Percentiles rank a stretch among this genome's conserved stretches.
Evolutionary conservation across 2,797 vertebrate species (phyloP).

Genomic region (Anableps anableps): DNA sequence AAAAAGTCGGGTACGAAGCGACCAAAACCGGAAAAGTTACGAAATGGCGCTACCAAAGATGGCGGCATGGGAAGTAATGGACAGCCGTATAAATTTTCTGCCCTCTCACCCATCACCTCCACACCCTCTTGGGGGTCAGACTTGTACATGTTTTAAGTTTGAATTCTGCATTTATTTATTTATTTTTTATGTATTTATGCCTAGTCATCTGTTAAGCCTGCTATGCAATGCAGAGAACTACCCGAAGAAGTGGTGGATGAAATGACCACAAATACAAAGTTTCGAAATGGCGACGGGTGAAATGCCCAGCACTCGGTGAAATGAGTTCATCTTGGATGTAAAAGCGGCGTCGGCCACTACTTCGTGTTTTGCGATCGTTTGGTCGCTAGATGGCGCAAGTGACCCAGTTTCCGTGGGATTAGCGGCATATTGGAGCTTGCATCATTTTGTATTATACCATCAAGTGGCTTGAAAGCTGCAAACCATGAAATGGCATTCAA

Average conservation of each 20-base stretch:
- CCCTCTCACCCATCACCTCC: neutral
- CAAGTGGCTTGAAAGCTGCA: conserved; percentile 25
- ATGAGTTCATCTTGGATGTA: conserved; percentile 53
- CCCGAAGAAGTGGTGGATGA: neutral
- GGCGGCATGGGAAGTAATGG: neutral
- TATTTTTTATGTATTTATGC: neutral
- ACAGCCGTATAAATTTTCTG: neutral
- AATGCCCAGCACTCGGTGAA: conserved; percentile 39
- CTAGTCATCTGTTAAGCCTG: neutral
- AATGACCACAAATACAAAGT: neutral
- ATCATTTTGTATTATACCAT: neutral
- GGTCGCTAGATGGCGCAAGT: conserved; percentile 71
- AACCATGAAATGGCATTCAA: conserved; percentile 82
- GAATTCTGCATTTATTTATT: neutral
- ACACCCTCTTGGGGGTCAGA: neutral
- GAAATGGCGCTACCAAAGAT: neutral
- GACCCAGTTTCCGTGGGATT: conserved; percentile 52
- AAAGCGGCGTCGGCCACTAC: conserved; percentile 26
- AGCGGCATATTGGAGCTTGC: conserved; percentile 21
- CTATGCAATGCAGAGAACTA: neutral
- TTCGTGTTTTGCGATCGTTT: neutral
- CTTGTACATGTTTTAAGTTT: neutral
- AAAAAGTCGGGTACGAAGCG: neutral
- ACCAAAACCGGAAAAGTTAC: neutral
- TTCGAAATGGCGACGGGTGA: neutral